Evolutionary conservation across 2,888 invertebrate genomes (phyloP).

Genomic region (Plutella xylostella): DNA sequence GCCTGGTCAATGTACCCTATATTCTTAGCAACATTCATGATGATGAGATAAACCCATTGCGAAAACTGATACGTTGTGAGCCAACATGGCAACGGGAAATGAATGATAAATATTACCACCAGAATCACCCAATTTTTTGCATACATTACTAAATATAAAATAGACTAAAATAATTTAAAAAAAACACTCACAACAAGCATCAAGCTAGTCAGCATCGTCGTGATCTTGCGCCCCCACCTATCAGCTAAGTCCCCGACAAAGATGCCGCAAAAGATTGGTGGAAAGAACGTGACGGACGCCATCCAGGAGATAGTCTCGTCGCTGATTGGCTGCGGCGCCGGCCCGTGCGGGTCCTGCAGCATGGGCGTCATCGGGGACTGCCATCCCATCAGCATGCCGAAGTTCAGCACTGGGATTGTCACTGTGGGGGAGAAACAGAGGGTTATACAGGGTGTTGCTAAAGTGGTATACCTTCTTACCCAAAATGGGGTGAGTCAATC

Average conservation of each 20-base stretch:
- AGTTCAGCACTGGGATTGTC: conserved; percentile 64
- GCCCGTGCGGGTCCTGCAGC: conserved; percentile 52
- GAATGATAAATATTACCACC: no score
- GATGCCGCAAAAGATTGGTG: conserved; percentile 65
- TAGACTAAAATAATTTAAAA: no score
- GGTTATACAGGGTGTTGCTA: neutral
- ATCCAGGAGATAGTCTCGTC: conserved; percentile 68
- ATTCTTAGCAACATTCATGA: no score
- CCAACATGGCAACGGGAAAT: no score
- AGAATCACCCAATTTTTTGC: no score
- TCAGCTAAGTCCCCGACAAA: conserved; percentile 67
- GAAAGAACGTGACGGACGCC: conserved; percentile 67
- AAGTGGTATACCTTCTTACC: neutral
- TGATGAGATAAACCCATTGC: no score
- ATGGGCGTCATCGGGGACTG: conserved; percentile 68
- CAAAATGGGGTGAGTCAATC: neutral
- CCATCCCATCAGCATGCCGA: conserved; percentile 71
- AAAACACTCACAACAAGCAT: conserved; percentile 68
- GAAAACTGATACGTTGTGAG: no score
- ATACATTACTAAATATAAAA: no score
- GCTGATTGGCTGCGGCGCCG: conserved; percentile 56
- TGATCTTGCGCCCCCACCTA: conserved; percentile 61
- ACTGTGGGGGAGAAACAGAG: conserved; percentile 34
- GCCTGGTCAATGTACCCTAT: no score
- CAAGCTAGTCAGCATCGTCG: conserved; percentile 61